These are phyloP conservation scores for Corapipo altera DNA, from an alignment of 2,113 vertebrate genomes.

Conservation along the genomic window DNA sequence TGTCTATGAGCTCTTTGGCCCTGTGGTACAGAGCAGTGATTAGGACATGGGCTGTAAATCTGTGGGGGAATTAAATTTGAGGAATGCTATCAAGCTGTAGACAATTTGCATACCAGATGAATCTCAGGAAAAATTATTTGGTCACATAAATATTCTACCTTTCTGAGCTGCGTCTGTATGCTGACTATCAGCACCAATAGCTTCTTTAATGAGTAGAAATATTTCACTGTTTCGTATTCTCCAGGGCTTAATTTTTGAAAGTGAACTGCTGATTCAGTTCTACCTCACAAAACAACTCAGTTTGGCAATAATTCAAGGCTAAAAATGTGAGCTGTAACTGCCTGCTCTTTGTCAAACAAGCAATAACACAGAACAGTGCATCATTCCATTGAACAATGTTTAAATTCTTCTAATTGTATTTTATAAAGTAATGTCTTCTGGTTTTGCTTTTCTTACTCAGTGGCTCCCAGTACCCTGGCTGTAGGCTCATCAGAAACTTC, in stretches of 20 bases:
- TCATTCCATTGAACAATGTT: neutral
- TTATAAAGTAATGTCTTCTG: neutral
- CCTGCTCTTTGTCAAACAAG: slow-evolving; percentile 31
- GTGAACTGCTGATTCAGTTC: slow-evolving; percentile 23
- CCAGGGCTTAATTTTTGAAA: slow-evolving; percentile 52
- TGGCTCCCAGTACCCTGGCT: neutral
- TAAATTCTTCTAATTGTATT: slow-evolving; percentile 23
- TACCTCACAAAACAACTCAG: slow-evolving; percentile 16
- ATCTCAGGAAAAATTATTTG: neutral
- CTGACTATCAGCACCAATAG: neutral
- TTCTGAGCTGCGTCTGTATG: neutral
- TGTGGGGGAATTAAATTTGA: neutral
- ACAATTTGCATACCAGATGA: neutral
- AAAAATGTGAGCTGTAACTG: slow-evolving; percentile 35
- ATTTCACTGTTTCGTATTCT: slow-evolving; percentile 24
- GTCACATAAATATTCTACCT: neutral
- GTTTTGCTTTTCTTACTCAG: neutral
- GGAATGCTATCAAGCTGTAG: neutral
- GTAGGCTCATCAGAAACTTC: neutral
- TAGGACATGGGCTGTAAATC: neutral
- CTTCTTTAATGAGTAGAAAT: slow-evolving; percentile 25
- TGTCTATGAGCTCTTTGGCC: neutral
- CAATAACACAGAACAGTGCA: neutral
- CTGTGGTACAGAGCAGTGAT: neutral
- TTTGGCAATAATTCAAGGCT: slow-evolving; percentile 42